A percentile compares a stretch with the other conserved stretches of the same genome.
phyloP scores from a whole-genome alignment of 2,113 vertebrate genomes.

The Clupea harengus region DNA sequence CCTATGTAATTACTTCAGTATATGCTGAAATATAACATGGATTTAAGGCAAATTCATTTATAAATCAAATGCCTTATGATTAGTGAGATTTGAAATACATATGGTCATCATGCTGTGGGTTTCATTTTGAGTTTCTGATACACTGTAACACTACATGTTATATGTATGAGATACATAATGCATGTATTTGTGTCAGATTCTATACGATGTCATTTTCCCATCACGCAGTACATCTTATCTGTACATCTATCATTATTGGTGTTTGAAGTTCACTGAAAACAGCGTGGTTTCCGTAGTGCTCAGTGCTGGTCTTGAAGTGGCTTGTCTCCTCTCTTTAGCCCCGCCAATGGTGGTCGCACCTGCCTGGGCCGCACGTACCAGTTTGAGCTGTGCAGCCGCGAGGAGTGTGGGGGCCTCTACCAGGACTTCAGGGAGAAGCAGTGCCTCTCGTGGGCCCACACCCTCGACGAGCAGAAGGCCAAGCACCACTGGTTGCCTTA shows the following conservation, averaged over 20 bases:
- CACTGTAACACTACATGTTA: not conserved
- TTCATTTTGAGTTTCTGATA: not conserved
- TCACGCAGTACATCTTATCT: not conserved
- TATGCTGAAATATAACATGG: not conserved
- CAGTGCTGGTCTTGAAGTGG: not conserved
- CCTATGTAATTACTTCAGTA: not conserved
- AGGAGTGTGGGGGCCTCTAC: slow-evolving; percentile 82
- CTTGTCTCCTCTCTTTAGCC: slow-evolving; percentile 64
- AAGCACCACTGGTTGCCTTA: slow-evolving; percentile 96
- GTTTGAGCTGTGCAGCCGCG: slow-evolving; percentile 89
- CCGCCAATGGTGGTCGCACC: slow-evolving; percentile 86
- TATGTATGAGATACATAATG: not conserved
- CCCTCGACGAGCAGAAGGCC: slow-evolving; percentile 80
- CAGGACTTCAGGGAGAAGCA: slow-evolving; percentile 90
- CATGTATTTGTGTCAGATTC: not conserved
- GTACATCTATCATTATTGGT: not conserved
- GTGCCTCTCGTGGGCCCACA: slow-evolving; percentile 82
- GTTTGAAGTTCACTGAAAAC: not conserved
- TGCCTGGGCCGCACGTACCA: slow-evolving; percentile 84
- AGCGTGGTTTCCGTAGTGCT: not conserved
- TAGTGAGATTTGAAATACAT: too few relatives aligned
- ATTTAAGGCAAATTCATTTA: not conserved
- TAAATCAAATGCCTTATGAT: too few relatives aligned
- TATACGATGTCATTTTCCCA: not conserved
- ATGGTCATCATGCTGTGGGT: not conserved